phyloP scores from a whole-genome alignment of 2,888 invertebrate species.

The Peribatodes rhomboidaria region DNA sequence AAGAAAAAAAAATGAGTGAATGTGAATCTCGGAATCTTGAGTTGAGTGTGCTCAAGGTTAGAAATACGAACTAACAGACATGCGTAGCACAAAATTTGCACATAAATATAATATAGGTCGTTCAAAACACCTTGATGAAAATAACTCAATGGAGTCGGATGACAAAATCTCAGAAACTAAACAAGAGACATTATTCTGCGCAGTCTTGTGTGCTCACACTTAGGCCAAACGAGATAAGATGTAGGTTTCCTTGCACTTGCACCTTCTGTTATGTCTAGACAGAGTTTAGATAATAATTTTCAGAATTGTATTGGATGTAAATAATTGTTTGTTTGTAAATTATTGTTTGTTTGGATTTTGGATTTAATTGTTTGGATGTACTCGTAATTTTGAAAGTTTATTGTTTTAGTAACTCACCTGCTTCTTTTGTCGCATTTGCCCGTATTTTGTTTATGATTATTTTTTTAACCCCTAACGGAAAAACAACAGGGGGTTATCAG shows the following conservation, averaged over 20 bases:
- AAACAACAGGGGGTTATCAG: too few species aligned
- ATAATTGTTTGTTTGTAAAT: not conserved
- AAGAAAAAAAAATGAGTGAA: not conserved
- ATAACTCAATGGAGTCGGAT: slow-evolving; percentile 39
- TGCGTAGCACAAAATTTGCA: slow-evolving; percentile 16
- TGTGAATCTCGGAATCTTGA: not conserved
- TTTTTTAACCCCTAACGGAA: too few species aligned
- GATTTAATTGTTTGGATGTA: too few species aligned
- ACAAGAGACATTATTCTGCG: not conserved
- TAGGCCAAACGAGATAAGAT: not conserved
- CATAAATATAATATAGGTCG: slow-evolving; percentile 13
- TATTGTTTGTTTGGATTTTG: too few species aligned
- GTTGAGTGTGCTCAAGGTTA: slow-evolving; percentile 4
- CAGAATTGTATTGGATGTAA: not conserved
- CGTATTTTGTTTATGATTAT: too few species aligned
- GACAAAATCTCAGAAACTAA: slow-evolving; percentile 4
- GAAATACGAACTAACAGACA: slow-evolving; percentile 14
- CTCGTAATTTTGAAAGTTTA: too few species aligned
- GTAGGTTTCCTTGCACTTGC: slow-evolving; percentile 2
- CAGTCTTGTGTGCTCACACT: not conserved
- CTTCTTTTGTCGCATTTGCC: too few species aligned
- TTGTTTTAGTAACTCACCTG: too few species aligned
- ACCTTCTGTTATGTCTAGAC: slow-evolving; percentile 1
- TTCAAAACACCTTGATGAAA: slow-evolving; percentile 26
- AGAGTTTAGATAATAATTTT: not conserved